Conservation (phyloP, 2,888 invertebrate species). For the Lottia scabra region DNA sequence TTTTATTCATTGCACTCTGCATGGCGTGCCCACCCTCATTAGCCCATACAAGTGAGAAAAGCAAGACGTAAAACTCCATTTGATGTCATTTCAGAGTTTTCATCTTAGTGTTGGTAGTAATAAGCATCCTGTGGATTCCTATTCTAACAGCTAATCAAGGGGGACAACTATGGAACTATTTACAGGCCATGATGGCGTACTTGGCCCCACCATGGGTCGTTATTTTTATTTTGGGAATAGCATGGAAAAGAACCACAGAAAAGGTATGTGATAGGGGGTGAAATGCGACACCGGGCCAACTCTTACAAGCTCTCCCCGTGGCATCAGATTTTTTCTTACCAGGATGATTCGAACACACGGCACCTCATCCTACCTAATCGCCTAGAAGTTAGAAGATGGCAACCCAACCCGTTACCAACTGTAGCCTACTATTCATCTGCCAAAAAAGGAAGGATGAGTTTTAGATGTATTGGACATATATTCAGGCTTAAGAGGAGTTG, state of each 20-base stretch:
- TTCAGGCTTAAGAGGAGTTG: no score
- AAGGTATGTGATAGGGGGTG: constrained; percentile 61
- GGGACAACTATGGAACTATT: constrained; percentile 73
- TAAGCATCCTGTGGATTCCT: neutral
- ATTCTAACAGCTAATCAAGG: constrained; percentile 36
- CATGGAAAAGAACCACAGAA: constrained; percentile 71
- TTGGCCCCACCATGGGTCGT: constrained; percentile 73
- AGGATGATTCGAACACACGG: no score
- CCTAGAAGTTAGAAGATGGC: no score
- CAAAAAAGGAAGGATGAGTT: no score
- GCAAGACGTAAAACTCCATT: neutral
- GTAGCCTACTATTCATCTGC: no score
- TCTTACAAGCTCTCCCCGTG: no score
- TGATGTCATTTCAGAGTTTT: constrained; percentile 46
- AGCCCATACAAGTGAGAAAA: neutral
- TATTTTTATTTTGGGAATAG: constrained; percentile 71
- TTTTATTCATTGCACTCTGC: no score
- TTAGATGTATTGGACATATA: no score
- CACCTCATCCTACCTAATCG: no score
- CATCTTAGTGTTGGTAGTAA: neutral
- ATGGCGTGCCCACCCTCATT: neutral
- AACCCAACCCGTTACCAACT: no score
- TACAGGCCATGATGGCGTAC: constrained; percentile 72
- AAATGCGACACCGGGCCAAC: no score
- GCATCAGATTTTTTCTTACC: no score